Conservation (phyloP, 1,140 invertebrate genomes). For the Hydropsyche tenuis region DNA sequence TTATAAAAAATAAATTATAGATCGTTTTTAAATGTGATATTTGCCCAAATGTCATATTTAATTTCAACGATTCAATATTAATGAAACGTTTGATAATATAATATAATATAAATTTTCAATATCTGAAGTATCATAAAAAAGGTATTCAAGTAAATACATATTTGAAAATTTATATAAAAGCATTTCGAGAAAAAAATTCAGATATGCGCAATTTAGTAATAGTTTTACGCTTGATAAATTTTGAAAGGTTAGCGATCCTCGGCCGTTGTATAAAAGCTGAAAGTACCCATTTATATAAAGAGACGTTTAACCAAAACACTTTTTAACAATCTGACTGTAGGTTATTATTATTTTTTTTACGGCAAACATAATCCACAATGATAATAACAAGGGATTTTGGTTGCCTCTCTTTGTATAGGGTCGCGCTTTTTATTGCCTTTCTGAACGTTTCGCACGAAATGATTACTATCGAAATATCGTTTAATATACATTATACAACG, state of each 20-base stretch:
- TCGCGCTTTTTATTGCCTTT: constrained; percentile 29
- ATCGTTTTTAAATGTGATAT: no score
- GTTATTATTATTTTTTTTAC: constrained; percentile 28
- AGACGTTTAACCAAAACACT: constrained; percentile 37
- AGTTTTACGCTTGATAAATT: neutral
- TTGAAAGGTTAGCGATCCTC: neutral
- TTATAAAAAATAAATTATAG: neutral
- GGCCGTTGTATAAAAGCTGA: neutral
- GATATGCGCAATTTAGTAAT: no score
- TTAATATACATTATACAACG: no score
- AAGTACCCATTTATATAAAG: constrained; percentile 8
- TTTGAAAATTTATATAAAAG: no score
- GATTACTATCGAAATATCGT: no score
- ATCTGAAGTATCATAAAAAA: no score
- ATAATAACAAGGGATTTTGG: constrained; percentile 41
- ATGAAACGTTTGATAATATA: no score
- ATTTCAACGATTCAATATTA: no score
- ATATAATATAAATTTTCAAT: no score
- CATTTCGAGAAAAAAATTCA: no score
- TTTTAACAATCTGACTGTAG: constrained; percentile 31
- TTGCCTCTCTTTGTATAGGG: constrained; percentile 19
- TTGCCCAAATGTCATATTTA: no score
- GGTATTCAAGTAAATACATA: no score
- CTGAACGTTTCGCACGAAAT: neutral
- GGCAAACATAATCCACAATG: constrained; percentile 37